phyloP scores from a whole-genome alignment of 2,113 vertebrate species.

The Emydocephalus ijimae region DNA sequence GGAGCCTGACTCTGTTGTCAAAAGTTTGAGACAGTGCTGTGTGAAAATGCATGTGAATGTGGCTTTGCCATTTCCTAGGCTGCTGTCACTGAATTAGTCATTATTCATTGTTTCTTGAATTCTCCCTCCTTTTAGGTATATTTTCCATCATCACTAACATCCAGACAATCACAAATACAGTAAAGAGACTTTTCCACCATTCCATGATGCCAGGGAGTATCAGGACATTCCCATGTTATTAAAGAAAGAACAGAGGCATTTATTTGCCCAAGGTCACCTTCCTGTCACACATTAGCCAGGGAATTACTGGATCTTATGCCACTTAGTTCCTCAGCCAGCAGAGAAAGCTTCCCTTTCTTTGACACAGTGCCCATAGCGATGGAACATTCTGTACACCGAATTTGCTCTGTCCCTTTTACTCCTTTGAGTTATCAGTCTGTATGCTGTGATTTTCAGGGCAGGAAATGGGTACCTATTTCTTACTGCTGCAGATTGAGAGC shows the following conservation, averaged over 20 bases:
- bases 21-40: not conserved
- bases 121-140: not conserved
- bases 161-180: not conserved
- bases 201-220: not conserved
- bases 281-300: not conserved
- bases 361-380: not conserved
- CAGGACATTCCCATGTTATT: not conserved
- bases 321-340: not conserved
- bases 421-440: not conserved
- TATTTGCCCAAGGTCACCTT: not conserved
- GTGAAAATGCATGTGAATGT: not conserved
- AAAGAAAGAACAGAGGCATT: not conserved
- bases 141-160: not conserved
- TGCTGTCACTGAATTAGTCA: not conserved
- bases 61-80: not conserved
- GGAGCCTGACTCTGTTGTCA: too few relatives aligned
- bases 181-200: not conserved
- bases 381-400: not conserved
- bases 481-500: not conserved
- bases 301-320: not conserved
- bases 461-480: not conserved
- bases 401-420: fast-evolving
- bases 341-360: not conserved
- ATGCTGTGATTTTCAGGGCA: not conserved
- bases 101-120: not conserved